Base-by-base conservation (phyloP, 2,888 invertebrate genomes). In the Eupelmus urozonus region DNA sequence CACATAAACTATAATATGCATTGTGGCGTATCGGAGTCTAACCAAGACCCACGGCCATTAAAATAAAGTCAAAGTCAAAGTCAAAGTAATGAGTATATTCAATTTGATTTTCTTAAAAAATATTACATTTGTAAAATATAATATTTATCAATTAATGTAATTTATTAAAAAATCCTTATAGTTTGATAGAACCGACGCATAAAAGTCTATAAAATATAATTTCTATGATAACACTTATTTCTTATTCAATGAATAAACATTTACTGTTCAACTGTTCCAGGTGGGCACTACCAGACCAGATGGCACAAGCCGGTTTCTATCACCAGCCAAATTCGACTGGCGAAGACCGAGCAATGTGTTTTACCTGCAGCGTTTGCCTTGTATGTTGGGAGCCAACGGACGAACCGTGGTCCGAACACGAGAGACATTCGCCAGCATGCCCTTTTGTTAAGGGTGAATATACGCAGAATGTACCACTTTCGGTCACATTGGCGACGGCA, bases 381-480 rank as follows among this genome's bases (percentile, higher is more conserved):
- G 97, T 98, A 5, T 97, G 96, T 91, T 98, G 98, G 98, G 98
- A 98, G 91, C 96, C 97, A 85, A 96, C 96, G 0, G 98, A 98
- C 90, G 98, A 98, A 88, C 98, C 98, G 1, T 98, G 98, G 97
- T 97, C 97, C 82, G 98, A 98, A 89, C 98, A 98, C 88, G 98
- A 97, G 90, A 92, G 98, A 2, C 98, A 98, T 89, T 97, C 97
- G 3, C 96, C 98, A 16, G 94, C 94, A 84, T 98, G 98, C 88
- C 97, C 97, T 0, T 97, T 97, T 90, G 97, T 98, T 1, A 94
- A 96, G 88, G 97, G 97, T 45, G 97, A 97, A 90, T 97, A 96
- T 87, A 98, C 98, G 13, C 97, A 97, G 90, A 98, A 98, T 90
- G 97, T 98, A 78, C 97, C 98, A 2, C 92, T 97, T 70, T 95